These are phyloP conservation scores for Drosophila quinaria DNA, from an alignment of 2,888 invertebrate species.

Conservation along the genomic window DNA sequence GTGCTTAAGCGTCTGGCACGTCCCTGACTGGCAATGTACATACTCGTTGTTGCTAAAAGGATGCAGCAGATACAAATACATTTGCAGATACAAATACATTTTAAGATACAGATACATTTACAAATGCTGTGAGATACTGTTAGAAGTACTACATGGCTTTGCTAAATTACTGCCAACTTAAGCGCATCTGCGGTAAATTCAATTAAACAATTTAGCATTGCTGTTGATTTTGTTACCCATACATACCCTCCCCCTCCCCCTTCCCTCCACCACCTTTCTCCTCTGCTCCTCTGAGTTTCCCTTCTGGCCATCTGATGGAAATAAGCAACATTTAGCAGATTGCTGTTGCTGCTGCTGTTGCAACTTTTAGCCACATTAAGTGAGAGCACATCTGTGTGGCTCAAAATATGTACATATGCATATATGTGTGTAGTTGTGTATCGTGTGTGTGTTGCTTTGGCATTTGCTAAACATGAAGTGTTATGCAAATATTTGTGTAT, in stretches of 20 bases:
- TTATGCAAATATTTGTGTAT: slow-evolving; percentile 75
- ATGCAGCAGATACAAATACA: slow-evolving; percentile 37
- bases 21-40: slow-evolving; percentile 40
- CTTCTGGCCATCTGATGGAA: slow-evolving; percentile 35
- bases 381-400: slow-evolving; percentile 27
- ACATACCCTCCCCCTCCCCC: slow-evolving; percentile 1
- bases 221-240: slow-evolving; percentile 71
- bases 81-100: slow-evolving; percentile 19
- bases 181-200: slow-evolving; percentile 81
- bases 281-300: neutral
- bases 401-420: slow-evolving; percentile 14
- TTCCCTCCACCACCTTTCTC: neutral
- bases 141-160: slow-evolving; percentile 59
- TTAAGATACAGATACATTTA: slow-evolving; percentile 17
- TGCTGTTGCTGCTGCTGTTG: slow-evolving; percentile 28
- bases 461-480: slow-evolving; percentile 75
- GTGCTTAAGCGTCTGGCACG: slow-evolving; percentile 61
- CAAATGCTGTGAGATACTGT: slow-evolving; percentile 33
- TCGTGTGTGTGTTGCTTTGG: slow-evolving; percentile 46
- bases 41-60: slow-evolving; percentile 18
- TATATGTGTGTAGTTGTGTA: slow-evolving; percentile 21
- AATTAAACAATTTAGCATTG: slow-evolving; percentile 78
- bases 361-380: slow-evolving; percentile 46
- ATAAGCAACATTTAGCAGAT: slow-evolving; percentile 70
- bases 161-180: slow-evolving; percentile 78